Base-by-base conservation (phyloP, 2,113 vertebrate genomes). In the Mola mola region DNA sequence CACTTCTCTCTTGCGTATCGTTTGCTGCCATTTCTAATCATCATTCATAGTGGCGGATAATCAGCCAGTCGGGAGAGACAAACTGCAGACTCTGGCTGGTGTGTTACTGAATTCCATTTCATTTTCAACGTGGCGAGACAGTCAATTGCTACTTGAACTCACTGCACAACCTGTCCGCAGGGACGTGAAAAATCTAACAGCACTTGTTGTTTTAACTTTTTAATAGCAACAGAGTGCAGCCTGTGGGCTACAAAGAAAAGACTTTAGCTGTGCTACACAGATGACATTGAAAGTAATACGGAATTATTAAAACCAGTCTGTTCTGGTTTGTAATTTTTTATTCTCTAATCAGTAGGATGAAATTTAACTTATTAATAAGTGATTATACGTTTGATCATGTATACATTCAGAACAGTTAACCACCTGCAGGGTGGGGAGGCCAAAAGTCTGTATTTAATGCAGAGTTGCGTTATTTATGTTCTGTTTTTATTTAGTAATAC, bases 101-200 rank as follows among this genome's bases (percentile, higher is more conserved):
- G 1, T 51, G 5, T 52, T 57, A 20, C 25, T 47, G 63, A 10
- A 17, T 46, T 68, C 36, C 48, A 38, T 16, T 44, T 36, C 3
- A 66, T 49, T 59, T 62, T 16, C 22, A 9, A 21, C 13, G 40
- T 9, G 28, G 37, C 43, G 17, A 68, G 48, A 64, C 8, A 5
- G 62, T 70, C 71, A 33, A 55, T 55, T 58, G 44, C 59, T 19
- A 24, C 6, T 43, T 62, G 13, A 6, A 19, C 26, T 40, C 26
- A 12, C 9, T 56, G 41, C 15, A 3, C n/a, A n/a, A 31, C 20
- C 19, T 33, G 15, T 52, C 53, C 16, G n/a, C 37, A 29, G 38
- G 13, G 15, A 29, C n/a, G 28, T 7, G 28, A 9, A 29, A 29
- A 29, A 29, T n/a, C n/a, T n/a, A n/a, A n/a, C n/a, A n/a, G n/a